Evolutionary conservation across 2,888 invertebrate genomes (phyloP).

Genomic region (Epirrita christyi): DNA sequence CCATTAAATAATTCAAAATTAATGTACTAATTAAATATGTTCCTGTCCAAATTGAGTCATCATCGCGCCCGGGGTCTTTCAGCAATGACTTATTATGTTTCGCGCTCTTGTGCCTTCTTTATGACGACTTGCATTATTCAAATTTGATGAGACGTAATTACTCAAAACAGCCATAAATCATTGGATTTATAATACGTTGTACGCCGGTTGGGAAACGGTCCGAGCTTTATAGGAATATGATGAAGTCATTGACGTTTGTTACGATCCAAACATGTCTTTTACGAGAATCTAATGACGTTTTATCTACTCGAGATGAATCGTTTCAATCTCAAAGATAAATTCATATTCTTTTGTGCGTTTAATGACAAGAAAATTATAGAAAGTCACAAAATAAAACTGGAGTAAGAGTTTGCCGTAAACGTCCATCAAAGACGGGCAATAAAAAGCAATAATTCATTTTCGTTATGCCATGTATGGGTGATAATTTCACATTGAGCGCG

Average conservation of each 20-base stretch:
- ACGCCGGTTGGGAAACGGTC: conserved; percentile 66
- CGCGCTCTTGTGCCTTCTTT: conserved; percentile 69
- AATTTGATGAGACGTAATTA: conserved; percentile 84
- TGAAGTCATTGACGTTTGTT: conserved; percentile 69
- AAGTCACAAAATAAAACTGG: conserved; percentile 45
- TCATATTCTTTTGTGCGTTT: conserved; percentile 38
- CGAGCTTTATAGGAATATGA: conserved; percentile 61
- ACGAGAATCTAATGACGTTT: conserved; percentile 66
- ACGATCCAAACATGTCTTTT: conserved; percentile 66
- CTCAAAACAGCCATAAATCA: conserved; percentile 82
- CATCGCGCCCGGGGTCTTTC: conserved; percentile 65
- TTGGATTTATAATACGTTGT: conserved; percentile 70
- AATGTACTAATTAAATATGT: conserved; percentile 82
- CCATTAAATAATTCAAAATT: conserved; percentile 79
- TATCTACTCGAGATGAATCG: conserved; percentile 55
- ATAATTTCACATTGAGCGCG: conserved; percentile 79
- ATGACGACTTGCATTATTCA: conserved; percentile 80
- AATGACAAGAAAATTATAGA: conserved; percentile 47
- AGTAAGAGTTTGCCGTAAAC: conserved; percentile 58
- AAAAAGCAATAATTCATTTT: conserved; percentile 83
- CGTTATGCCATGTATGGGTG: conserved; percentile 81
- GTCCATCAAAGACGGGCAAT: conserved; percentile 61
- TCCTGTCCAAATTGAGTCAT: conserved; percentile 77
- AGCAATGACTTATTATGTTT: conserved; percentile 78
- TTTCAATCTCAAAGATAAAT: conserved; percentile 47